Conservation (phyloP, 2,113 vertebrate genomes). For the Hyperopisus bebe region DNA sequence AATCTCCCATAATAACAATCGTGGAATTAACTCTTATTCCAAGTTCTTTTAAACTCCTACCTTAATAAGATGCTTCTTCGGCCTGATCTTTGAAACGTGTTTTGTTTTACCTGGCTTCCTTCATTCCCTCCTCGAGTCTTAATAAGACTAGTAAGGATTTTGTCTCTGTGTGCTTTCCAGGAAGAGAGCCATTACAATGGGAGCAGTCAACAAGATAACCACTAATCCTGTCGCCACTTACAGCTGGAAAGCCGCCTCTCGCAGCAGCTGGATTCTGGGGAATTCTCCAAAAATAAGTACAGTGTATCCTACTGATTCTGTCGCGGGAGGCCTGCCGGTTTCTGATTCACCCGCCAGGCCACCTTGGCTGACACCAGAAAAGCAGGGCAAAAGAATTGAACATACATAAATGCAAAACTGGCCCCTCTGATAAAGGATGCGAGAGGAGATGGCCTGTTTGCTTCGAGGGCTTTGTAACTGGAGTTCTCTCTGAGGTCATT, state of each 20-base stretch:
- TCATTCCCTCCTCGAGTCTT: conserved; percentile 39
- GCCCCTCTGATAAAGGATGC: neutral
- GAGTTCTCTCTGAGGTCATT: neutral
- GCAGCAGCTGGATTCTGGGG: conserved; percentile 29
- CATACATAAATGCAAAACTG: neutral
- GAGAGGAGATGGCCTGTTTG: neutral
- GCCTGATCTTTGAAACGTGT: conserved; percentile 32
- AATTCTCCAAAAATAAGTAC: conserved; percentile 4
- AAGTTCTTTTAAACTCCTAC: neutral
- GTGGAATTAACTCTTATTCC: neutral
- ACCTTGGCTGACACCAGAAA: neutral
- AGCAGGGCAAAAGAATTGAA: neutral
- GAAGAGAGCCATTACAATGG: conserved; percentile 51
- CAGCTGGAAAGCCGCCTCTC: conserved; percentile 37
- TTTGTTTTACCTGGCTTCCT: conserved; percentile 47
- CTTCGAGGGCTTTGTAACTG: neutral
- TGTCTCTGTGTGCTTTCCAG: conserved; percentile 58
- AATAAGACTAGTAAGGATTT: conserved; percentile 65
- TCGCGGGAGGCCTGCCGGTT: neutral
- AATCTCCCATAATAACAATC: neutral
- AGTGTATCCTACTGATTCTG: neutral
- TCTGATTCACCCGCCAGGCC: neutral
- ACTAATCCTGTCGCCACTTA: conserved; percentile 51
- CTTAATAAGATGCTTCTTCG: neutral
- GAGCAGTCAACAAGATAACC: conserved; percentile 54